Conservation (phyloP, 2,797 vertebrate genomes). For the Typhlichthys subterraneus region DNA sequence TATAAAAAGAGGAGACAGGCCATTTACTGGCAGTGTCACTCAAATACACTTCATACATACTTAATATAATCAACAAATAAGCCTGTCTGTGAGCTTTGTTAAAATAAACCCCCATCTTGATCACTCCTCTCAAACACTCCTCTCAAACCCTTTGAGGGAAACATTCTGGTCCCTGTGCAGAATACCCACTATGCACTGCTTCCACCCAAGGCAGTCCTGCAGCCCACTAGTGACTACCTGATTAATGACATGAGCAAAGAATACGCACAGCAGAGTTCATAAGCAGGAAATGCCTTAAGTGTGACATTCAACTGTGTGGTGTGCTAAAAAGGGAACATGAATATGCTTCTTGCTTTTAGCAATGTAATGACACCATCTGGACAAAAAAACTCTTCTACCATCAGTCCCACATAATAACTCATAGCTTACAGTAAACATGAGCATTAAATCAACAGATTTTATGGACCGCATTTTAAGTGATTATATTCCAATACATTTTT, state of each 20-base stretch:
- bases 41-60: not conserved
- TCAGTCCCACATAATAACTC: constrained; percentile 4
- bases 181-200: constrained; percentile 35
- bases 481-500: too few species aligned
- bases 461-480: constrained; percentile 13
- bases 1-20: constrained; percentile 6
- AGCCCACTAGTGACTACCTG: constrained; percentile 7
- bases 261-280: not conserved
- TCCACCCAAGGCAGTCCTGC: constrained; percentile 15
- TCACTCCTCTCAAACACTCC: constrained; percentile 46
- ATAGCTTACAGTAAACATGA: not conserved
- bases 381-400: not conserved
- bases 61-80: too few species aligned
- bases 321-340: not conserved
- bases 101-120: constrained; percentile 77
- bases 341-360: not conserved
- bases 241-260: too few species aligned
- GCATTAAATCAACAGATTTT: constrained; percentile 5
- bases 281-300: constrained; percentile 45
- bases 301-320: not conserved
- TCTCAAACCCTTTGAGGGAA: constrained; percentile 56
- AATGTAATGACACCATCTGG: not conserved
- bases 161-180: constrained; percentile 62
- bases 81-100: constrained; percentile 52
- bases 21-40: not conserved